phyloP scores from a whole-genome alignment of 2,113 vertebrate genomes.

The Aegypius monachus region DNA sequence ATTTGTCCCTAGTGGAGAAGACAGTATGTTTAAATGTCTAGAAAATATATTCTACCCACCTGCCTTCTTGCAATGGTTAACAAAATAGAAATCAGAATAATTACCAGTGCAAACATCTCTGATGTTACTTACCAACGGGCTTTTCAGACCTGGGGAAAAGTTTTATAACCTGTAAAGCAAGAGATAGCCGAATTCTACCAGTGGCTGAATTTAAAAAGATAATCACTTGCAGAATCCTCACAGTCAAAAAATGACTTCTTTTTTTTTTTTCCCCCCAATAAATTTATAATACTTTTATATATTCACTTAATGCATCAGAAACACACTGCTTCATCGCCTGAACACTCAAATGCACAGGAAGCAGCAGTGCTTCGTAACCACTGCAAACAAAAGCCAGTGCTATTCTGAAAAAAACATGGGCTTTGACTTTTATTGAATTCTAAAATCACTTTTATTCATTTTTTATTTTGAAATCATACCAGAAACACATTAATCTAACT shows the following conservation, averaged over 20 bases:
- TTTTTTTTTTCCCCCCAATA: background rate
- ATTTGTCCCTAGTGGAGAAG: background rate
- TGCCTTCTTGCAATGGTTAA: background rate
- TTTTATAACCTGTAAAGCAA: background rate
- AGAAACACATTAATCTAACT: slow-evolving; percentile 12
- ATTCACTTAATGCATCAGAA: background rate
- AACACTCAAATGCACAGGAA: background rate
- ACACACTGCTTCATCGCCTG: background rate
- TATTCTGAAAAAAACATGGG: background rate
- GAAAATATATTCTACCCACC: background rate
- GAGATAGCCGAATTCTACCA: background rate
- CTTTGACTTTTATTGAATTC: background rate
- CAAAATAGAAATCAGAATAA: background rate
- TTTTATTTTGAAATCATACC: background rate
- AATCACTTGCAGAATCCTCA: background rate
- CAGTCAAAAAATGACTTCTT: background rate
- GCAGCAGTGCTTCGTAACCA: background rate
- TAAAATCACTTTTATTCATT: background rate
- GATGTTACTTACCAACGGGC: background rate
- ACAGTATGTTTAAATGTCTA: background rate
- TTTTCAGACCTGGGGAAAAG: background rate
- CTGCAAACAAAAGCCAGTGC: background rate
- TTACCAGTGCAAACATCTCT: background rate
- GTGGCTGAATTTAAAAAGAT: background rate
- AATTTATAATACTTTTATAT: background rate